Conservation (phyloP, 2,797 vertebrate genomes). For the Kryptopterus vitreolus region DNA sequence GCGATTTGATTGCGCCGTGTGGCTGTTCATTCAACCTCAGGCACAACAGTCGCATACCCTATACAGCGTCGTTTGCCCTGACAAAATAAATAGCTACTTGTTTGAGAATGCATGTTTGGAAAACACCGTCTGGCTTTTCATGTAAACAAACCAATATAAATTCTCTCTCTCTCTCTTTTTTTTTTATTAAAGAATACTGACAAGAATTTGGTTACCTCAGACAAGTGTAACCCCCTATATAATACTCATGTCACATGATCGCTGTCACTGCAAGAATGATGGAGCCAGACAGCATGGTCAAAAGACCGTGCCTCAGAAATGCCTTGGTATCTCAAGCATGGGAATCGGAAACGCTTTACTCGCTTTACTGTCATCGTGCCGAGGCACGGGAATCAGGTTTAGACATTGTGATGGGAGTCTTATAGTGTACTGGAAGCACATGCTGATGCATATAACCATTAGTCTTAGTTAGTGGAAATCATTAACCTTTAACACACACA, state of each 20-base stretch:
- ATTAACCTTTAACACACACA: constrained; percentile 1
- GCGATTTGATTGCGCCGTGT: too few species aligned
- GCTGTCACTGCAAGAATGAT: constrained; percentile 10
- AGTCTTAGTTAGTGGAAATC: not conserved
- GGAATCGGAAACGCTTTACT: not conserved
- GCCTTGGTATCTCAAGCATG: constrained; percentile 16
- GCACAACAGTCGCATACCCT: not conserved
- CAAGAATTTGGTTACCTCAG: not conserved
- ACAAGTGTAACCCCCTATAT: constrained; percentile 14
- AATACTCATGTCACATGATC: constrained; percentile 44
- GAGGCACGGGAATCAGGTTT: not conserved
- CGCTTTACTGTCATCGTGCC: not conserved
- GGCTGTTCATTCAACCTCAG: not conserved
- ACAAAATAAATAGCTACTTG: not conserved
- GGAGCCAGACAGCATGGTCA: not conserved
- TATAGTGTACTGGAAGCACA: not conserved
- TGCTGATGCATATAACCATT: constrained; percentile 14
- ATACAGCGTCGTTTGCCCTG: not conserved
- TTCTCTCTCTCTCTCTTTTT: not conserved
- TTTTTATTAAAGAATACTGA: not conserved
- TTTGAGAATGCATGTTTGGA: not conserved
- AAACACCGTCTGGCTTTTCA: not conserved
- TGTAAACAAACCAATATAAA: not conserved
- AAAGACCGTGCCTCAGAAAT: constrained; percentile 17
- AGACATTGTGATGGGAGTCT: not conserved